phyloP scores from a whole-genome alignment of 2,797 vertebrate species.

The Masticophis lateralis region DNA sequence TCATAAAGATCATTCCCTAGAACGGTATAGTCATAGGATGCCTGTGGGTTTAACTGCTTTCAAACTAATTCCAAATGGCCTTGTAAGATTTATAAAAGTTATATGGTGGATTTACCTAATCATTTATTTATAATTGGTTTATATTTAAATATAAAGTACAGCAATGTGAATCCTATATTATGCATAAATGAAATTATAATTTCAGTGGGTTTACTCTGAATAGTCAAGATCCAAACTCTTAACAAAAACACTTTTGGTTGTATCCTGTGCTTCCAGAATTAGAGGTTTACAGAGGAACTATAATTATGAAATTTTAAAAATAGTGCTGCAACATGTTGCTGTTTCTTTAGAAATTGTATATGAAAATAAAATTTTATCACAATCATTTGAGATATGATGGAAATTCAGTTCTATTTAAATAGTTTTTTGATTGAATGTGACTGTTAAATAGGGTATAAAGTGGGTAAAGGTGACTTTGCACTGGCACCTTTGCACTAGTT shows the following conservation, averaged over 20 bases:
- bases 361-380: background rate
- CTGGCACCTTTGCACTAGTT: conserved; percentile 55
- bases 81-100: conserved; percentile 23
- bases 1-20: background rate
- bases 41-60: conserved; percentile 32
- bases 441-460: conserved; percentile 9
- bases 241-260: conserved; percentile 40
- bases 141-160: background rate
- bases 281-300: background rate
- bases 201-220: background rate
- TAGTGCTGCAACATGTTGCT: background rate
- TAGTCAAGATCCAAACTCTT: background rate
- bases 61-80: conserved; percentile 40
- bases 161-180: background rate
- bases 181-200: background rate
- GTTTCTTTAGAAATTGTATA: background rate
- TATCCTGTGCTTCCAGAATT: conserved; percentile 23
- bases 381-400: background rate
- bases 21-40: background rate
- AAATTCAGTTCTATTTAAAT: conserved; percentile 1
- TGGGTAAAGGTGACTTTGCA: conserved; percentile 72
- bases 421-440: background rate
- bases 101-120: conserved; percentile 7
- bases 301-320: background rate
- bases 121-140: background rate